Base-by-base conservation (phyloP, 2,113 vertebrate genomes). In the Chiloscyllium plagiosum region DNA sequence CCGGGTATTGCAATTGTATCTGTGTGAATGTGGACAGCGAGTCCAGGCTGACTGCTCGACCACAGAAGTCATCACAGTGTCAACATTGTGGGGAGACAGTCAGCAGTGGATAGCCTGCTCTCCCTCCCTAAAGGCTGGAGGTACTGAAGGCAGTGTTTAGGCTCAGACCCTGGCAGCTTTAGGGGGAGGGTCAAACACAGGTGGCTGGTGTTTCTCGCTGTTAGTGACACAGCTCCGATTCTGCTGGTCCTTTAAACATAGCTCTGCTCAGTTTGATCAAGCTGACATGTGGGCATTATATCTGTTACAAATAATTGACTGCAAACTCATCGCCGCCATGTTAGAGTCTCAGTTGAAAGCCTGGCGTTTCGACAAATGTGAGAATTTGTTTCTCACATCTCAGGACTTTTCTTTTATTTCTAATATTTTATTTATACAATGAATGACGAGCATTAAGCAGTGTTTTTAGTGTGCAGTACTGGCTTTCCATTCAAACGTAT, bases 391-490 rank as follows among this genome's bases (percentile, higher is more conserved):
- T n/a, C 52, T 92, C 87, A 65, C n/a, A 37, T 65, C 56, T 65
- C 87, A 20, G 52, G 56, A 13, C 65, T 33, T 92, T 92, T 92
- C n/a, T 92, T 65, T 92, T 65, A 65, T 92, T 17, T 12, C 10
- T n/a, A 83, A 83, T 83, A 83, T 83, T 83, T 83, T 83, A 92
- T 92, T 92, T 61, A 92, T 92, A 65, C 26, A 92, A 92, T 65
- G 65, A 65, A 92, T 92, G 87, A 65, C 56, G 29, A 56, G 33
- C 56, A 92, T 92, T 92, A 92, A 92, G 26, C 26, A 92, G 26
- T 56, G n/a, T n/a, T n/a, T 65, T 92, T n/a, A 92, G 52, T 33
- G 87, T 29, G 61, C 8, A 65, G 87, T 33, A 52, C 52, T 92
- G 7, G 87, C 56, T 65, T 92, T 90, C 13, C 52, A 19, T 42